Conservation (phyloP, 2,797 vertebrate species). For the Botia almorhae region DNA sequence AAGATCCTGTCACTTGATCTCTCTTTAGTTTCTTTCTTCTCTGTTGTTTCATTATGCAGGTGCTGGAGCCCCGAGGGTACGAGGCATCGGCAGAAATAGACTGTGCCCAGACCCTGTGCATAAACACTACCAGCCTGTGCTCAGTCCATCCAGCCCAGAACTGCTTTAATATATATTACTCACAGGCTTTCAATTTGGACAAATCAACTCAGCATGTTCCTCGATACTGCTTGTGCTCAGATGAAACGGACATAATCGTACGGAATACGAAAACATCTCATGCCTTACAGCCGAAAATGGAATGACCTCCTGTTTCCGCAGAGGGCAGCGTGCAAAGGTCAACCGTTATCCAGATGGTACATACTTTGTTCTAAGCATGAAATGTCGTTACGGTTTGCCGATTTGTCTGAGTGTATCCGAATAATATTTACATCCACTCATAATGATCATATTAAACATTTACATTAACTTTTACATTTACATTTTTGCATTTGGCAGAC, state of each 20-base stretch:
- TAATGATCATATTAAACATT: not conserved
- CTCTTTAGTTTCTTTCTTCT: slow-evolving; percentile 41
- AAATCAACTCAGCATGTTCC: slow-evolving; percentile 71
- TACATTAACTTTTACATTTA: too few species aligned
- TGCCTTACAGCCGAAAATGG: slow-evolving; percentile 35
- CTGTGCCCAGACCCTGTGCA: slow-evolving; percentile 27
- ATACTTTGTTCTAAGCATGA: slow-evolving; percentile 42
- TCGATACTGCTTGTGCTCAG: too few species aligned
- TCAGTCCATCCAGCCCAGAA: slow-evolving; percentile 39
- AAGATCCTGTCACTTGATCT: slow-evolving; percentile 49
- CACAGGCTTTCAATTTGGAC: slow-evolving; percentile 63
- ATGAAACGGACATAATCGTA: too few species aligned
- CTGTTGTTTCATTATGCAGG: slow-evolving; percentile 66
- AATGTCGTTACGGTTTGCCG: slow-evolving; percentile 16
- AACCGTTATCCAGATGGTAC: slow-evolving; percentile 38
- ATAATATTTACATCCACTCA: not conserved
- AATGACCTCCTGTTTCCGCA: slow-evolving; percentile 13
- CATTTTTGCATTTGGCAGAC: too few species aligned
- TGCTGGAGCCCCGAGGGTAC: slow-evolving; percentile 59
- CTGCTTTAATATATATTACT: slow-evolving; percentile 69
- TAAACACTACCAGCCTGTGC: slow-evolving; percentile 78
- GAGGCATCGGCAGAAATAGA: slow-evolving; percentile 62
- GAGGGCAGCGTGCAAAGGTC: slow-evolving; percentile 35
- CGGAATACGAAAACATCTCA: slow-evolving; percentile 37
- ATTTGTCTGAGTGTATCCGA: not conserved